phyloP scores from a whole-genome alignment of 2,113 vertebrate genomes.

The Oncorhynchus masou region DNA sequence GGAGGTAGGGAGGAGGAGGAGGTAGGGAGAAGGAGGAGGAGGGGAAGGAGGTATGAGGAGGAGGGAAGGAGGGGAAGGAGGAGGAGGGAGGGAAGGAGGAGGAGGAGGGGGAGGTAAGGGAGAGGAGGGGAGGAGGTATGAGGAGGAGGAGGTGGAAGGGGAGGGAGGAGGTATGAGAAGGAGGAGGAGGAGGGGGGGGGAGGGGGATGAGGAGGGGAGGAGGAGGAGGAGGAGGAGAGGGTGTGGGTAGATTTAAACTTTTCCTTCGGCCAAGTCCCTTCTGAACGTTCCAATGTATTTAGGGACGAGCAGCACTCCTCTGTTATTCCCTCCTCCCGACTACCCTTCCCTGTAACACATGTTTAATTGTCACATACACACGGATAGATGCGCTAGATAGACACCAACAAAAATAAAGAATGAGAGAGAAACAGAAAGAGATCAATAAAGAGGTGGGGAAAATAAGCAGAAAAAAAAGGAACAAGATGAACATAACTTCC shows the following conservation, averaged over 20 bases:
- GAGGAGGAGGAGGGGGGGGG: constrained; percentile 12
- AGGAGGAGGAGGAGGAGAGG: background rate
- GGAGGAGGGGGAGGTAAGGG: constrained; percentile 6
- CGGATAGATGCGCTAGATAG: too few species aligned
- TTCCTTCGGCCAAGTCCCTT: constrained; percentile 82
- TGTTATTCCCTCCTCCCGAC: constrained; percentile 79
- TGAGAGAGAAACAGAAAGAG: constrained; percentile 65
- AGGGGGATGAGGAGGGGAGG: constrained; percentile 10
- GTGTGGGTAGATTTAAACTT: constrained; percentile 85
- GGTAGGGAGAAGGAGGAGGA: constrained; percentile 22
- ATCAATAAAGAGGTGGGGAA: background rate
- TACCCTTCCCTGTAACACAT: constrained; percentile 54
- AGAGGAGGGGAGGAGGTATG: too few species aligned
- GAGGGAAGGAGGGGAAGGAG: constrained; percentile 11
- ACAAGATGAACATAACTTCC: constrained; percentile 98
- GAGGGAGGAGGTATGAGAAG: constrained; percentile 8
- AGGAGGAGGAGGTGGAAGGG: constrained; percentile 11
- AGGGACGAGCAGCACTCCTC: constrained; percentile 77
- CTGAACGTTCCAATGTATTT: constrained; percentile 90
- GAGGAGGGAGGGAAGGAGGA: too few species aligned
- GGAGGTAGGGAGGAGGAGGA: background rate
- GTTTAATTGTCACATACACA: too few species aligned
- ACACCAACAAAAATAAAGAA: constrained; percentile 31
- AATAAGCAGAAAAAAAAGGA: constrained; percentile 74
- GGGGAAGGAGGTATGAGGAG: constrained; percentile 6